Conservation (phyloP, 2,797 vertebrate species). For the Limosa lapponica region DNA sequence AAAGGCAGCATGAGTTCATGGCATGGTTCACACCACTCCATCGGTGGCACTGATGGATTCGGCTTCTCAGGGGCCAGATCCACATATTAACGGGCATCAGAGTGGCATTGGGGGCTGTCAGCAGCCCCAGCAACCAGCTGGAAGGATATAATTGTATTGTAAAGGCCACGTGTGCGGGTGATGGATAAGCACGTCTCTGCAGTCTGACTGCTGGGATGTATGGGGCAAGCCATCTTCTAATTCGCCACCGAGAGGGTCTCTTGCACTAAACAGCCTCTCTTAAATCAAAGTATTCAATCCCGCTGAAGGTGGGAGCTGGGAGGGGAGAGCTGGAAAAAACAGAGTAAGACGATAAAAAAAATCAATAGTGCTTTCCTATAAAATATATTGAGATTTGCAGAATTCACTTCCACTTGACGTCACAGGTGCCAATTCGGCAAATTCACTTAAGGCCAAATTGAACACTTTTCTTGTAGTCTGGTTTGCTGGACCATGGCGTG, state of each 20-base stretch:
- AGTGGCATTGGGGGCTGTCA: not conserved
- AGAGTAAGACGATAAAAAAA: slow-evolving; percentile 76
- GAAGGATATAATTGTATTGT: not conserved
- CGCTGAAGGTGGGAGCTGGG: slow-evolving; percentile 56
- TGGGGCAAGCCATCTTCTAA: slow-evolving; percentile 37
- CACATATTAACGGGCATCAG: not conserved
- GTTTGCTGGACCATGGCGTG: not conserved
- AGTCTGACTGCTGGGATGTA: slow-evolving; percentile 16
- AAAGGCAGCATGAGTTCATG: too few relatives aligned
- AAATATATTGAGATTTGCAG: slow-evolving; percentile 80
- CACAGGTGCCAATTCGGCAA: slow-evolving; percentile 69
- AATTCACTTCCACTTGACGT: slow-evolving; percentile 72
- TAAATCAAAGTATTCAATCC: slow-evolving; percentile 83
- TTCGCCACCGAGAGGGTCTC: slow-evolving; percentile 58
- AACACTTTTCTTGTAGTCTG: slow-evolving; percentile 19
- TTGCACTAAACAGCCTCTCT: slow-evolving; percentile 63
- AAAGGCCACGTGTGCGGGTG: not conserved
- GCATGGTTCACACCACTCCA: accelerated
- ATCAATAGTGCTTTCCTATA: slow-evolving; percentile 82
- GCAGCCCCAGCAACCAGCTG: not conserved
- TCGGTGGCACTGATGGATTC: not conserved
- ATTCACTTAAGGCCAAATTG: slow-evolving; percentile 73
- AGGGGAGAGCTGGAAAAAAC: slow-evolving; percentile 43
- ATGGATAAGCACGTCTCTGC: not conserved
- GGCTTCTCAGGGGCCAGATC: not conserved